Conservation (phyloP, 2,888 invertebrate genomes). For the Pterostichus niger region DNA sequence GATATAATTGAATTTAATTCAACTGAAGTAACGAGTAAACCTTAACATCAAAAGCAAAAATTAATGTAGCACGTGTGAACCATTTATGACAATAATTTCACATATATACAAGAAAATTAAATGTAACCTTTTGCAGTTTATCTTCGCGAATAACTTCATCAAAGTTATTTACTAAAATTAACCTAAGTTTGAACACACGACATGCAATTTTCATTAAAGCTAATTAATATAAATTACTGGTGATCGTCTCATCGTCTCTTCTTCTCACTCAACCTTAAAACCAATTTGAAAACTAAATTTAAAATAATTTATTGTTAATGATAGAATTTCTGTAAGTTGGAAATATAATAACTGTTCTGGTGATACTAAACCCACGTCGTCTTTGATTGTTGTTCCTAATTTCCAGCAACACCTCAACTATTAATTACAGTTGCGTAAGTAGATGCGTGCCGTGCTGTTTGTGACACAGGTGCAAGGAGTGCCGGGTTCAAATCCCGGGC, state of each 20-base stretch:
- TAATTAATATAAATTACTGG: constrained; percentile 48
- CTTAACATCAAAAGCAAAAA: neutral
- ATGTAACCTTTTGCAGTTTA: constrained; percentile 35
- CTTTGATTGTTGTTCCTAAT: constrained; percentile 41
- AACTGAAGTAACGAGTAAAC: neutral
- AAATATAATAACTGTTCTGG: constrained; percentile 20
- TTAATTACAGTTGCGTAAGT: constrained; percentile 53
- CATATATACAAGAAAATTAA: neutral
- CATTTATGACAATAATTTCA: neutral
- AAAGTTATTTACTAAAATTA: constrained; percentile 31
- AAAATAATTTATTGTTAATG: constrained; percentile 51
- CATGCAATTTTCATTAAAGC: constrained; percentile 52
- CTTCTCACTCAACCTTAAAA: neutral
- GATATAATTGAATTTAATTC: no score
- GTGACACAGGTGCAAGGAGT: constrained; percentile 64
- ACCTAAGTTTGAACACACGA: constrained; percentile 19
- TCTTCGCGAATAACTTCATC: constrained; percentile 35
- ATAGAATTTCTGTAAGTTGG: neutral
- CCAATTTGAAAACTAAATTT: constrained; percentile 3
- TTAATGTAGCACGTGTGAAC: constrained; percentile 7
- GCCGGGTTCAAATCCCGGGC: constrained; percentile 64
- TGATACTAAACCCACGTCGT: constrained; percentile 18
- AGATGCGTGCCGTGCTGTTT: constrained; percentile 43
- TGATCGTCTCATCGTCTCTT: neutral
- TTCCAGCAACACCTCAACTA: constrained; percentile 42